A percentile compares a stretch with the other conserved stretches of the same genome.
phyloP scores from a whole-genome alignment of 2,888 invertebrate genomes.

The Brachynemurus nebulosus region DNA sequence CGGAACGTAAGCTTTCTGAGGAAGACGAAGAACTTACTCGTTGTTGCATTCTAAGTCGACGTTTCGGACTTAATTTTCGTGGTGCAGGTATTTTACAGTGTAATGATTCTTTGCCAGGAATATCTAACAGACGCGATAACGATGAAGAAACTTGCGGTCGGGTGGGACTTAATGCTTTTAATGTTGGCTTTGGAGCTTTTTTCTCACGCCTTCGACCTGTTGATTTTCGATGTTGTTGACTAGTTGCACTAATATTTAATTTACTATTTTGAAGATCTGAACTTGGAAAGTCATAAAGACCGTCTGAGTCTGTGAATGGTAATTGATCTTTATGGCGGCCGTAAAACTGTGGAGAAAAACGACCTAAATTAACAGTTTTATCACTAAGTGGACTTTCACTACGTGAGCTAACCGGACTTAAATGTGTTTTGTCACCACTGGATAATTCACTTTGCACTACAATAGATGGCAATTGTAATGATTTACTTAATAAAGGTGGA shows the following conservation, averaged over 20 bases:
- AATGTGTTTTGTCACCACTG: conserved; percentile 35
- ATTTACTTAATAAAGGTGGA: conserved; percentile 25
- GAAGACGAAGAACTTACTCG: conserved; percentile 44
- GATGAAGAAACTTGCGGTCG: conserved; percentile 37
- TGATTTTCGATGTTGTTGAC: conserved; percentile 42
- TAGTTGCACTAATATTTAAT: conserved; percentile 27
- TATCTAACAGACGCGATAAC: conserved; percentile 46
- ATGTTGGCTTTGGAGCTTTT: conserved; percentile 34
- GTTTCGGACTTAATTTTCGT: conserved; percentile 42
- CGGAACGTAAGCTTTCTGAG: conserved; percentile 42
- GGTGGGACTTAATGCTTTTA: conserved; percentile 39
- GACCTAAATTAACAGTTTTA: conserved; percentile 45
- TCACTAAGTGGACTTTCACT: conserved; percentile 69
- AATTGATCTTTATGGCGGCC: conserved; percentile 42
- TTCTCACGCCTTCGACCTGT: conserved; percentile 48
- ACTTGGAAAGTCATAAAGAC: conserved; percentile 65
- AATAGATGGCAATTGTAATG: conserved; percentile 45
- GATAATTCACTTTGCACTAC: conserved; percentile 38
- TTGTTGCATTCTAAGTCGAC: conserved; percentile 38
- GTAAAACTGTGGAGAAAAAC: conserved; percentile 60
- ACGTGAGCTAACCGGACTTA: conserved; percentile 63
- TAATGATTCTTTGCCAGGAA: conserved; percentile 34
- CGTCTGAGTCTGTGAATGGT: conserved; percentile 67
- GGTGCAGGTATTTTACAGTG: conserved; percentile 30
- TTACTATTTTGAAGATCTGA: conserved; percentile 47